Base-by-base conservation (phyloP, 1,140 invertebrate species). In the Bombus sylvicola region DNA sequence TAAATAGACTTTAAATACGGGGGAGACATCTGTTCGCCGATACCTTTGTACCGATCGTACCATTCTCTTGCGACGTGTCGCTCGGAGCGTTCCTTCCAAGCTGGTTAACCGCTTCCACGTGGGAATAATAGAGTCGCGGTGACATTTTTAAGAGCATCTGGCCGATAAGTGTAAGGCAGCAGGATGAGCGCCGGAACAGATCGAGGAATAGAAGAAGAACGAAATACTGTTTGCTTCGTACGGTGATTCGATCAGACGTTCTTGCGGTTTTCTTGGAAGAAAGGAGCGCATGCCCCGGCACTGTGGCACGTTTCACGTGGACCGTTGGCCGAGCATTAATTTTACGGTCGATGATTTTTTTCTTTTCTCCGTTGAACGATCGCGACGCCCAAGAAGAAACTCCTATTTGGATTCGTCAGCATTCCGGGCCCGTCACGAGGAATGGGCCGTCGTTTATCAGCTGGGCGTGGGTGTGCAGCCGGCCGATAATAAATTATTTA, bases 401-500 rank as follows among this genome's bases (percentile, higher is more conserved):
- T 91, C 77, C 83, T 72, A 87, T 87, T 77, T 68, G 53, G 85
- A 82, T 64, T 75, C 81, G 77, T 83, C 62, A 53, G 74, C 83
- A 85, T 87, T 87, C 80, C 85, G 71, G 78, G 47, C 81, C 81
- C 68, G 41, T 87, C 86, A 83, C 73, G 83, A 87, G 69, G 84
- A 86, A 91, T 82, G 89, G 80, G 64, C 64, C 68, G 80, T 91
- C 87, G 87, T 93, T 90, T 91, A 91, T 93, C 92, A 92, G 76
- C 39, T 41, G 79, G 47, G 85, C 87, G 77, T 91, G 85, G 87
- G 53, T 72, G 72, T 69, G 71, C 85, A 71, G 83, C 69, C 81
- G 43, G 34, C 77, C 71, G 37, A 79, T 91, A 91, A 93, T 93
- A 92, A 93, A 94, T 93, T 92, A 93, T 92, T 93, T 92, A 93